These are phyloP conservation scores for Paramuricea clavata DNA, from an alignment of 92 coral and sea anemone genomes.

Conservation along the genomic window DNA sequence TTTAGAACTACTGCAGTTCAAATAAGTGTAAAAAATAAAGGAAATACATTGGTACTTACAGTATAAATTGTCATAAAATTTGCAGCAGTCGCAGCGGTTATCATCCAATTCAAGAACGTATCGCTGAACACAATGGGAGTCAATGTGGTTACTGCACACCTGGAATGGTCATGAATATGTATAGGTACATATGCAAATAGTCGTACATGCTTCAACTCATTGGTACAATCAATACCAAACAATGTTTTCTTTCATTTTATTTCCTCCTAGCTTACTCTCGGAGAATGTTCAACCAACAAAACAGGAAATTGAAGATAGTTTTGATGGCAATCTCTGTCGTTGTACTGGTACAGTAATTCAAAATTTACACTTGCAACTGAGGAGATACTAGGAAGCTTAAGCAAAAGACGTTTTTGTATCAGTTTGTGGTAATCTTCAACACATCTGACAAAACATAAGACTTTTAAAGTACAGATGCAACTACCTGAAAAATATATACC, in stretches of 20 bases:
- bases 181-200: conserved; percentile 59
- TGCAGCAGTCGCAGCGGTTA: conserved; percentile 67
- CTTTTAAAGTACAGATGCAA: no score
- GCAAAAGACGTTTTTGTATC: no score
- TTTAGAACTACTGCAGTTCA: no score
- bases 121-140: conserved; percentile 81
- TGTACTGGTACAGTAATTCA: conserved; percentile 70
- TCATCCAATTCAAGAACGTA: conserved; percentile 75
- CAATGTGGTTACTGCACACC: conserved; percentile 88
- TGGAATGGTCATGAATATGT: conserved; percentile 87
- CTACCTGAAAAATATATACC: no score
- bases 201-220: no score
- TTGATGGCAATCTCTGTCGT: conserved; percentile 84
- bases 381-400: no score
- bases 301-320: conserved; percentile 71
- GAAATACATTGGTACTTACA: neutral
- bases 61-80: neutral
- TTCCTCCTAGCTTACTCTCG: conserved; percentile 65
- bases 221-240: no score
- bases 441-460: no score
- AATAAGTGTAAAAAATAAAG: neutral
- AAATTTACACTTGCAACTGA: neutral
- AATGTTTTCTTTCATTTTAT: neutral
- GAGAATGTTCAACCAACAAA: conserved; percentile 74
- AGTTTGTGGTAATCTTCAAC: no score